Evolutionary conservation across 2,797 vertebrate species (phyloP), one percentile per base, ranked within the genome.

Genomic region (Lutjanus argentimaculatus): DNA sequence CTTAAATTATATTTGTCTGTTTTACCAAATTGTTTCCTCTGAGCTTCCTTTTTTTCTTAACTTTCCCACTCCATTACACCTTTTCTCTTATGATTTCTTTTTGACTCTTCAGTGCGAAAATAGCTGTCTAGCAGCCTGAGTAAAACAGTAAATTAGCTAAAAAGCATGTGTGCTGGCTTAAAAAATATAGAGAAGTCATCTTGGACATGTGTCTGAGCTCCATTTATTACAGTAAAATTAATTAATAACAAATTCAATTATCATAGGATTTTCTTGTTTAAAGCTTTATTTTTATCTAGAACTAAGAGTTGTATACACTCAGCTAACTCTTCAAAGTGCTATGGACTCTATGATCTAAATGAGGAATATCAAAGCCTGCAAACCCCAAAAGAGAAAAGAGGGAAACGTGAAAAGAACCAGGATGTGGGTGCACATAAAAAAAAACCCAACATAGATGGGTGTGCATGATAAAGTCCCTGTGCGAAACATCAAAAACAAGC

Each of bases 261-360:
- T 83, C 72, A 51, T 19, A 72, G 52, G 75, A 72, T 89, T 71
- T 90, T 66, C 88, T 84, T 87, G 67, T 92, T 93, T 79, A 90
- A 89, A 91, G 88, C 78, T 72, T 55, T 73, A 77, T 78, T 90
- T 85, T 75, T 6, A 65, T 83, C 55, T 78, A 53, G 75, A 80
- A 82, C 67, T 84, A 79, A 86, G 93, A 81, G 75, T 84, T 85
- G 86, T 79, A 85, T 89, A 85, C 30, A 59, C 56, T 17, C 67
- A 72, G 72, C 82, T 70, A 68, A 58, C 82, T 91, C 85, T 91
- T 94, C 86, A 95, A 93, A 91, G 88, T 89, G 66, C 59, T 77
- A 66, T 71, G 72, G 84, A 88, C 91, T 86, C 73, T 85, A 66
- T 92, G 93, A 89, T 90, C 93, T 91, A 93, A 92, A 95, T 85